Percentiles rank a stretch among this genome's conserved stretches.
Conservation (phyloP, 2,888 invertebrate species). For the Carcina quercana region DNA sequence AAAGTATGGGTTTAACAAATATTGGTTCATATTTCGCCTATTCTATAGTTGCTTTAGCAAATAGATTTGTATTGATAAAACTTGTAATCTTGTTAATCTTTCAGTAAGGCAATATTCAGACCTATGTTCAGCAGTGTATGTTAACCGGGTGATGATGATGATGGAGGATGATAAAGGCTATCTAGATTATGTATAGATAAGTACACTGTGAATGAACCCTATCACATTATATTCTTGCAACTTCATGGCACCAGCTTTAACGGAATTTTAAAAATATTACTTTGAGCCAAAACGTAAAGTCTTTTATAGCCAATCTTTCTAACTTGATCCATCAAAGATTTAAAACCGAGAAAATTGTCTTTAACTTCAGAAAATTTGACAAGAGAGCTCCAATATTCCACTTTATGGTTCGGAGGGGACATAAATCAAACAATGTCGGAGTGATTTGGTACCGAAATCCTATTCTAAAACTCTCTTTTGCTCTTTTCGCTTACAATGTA, state of each 20-base stretch:
- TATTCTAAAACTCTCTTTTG: slow-evolving; percentile 22
- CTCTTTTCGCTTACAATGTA: slow-evolving; percentile 21
- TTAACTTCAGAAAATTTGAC: neutral
- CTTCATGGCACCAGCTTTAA: too few species aligned
- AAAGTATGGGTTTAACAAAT: slow-evolving; percentile 45
- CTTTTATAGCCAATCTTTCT: too few species aligned
- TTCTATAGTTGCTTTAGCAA: slow-evolving; percentile 44
- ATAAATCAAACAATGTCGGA: slow-evolving; percentile 21
- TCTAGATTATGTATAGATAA: too few species aligned
- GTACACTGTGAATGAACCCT: too few species aligned
- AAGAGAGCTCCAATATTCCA: neutral
- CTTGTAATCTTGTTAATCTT: slow-evolving; percentile 57
- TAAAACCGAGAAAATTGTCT: neutral
- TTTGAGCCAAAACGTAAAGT: too few species aligned
- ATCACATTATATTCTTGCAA: too few species aligned
- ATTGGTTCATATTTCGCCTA: slow-evolving; percentile 61
- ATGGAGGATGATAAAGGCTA: too few species aligned
- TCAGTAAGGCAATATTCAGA: too few species aligned
- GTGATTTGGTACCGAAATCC: slow-evolving; percentile 24
- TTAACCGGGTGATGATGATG: too few species aligned
- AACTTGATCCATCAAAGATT: too few species aligned
- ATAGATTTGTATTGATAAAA: slow-evolving; percentile 54
- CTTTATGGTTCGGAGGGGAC: neutral
- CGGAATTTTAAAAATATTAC: too few species aligned
- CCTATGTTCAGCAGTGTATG: too few species aligned